phyloP scores from a whole-genome alignment of 64 coral and sea anemone species.

The Montipora efflorescens region DNA sequence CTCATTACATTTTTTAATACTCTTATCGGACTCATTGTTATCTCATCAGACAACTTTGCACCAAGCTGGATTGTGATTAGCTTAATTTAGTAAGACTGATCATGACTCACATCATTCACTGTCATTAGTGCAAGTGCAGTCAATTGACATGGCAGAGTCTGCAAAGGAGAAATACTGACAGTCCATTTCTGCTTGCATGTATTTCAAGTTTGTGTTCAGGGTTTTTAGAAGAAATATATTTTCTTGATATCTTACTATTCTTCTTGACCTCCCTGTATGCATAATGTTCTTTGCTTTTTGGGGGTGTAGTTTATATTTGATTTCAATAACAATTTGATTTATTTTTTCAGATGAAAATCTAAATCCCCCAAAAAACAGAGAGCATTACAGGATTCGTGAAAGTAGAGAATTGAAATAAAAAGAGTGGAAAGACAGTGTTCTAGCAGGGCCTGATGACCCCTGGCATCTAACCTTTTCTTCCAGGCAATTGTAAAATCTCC shows the following conservation, averaged over 20 bases:
- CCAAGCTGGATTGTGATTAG: no score
- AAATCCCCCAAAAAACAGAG: background rate
- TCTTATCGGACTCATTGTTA: background rate
- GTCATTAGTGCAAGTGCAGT: no score
- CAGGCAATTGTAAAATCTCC: constrained; percentile 11
- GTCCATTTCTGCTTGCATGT: no score
- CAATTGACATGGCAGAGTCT: no score
- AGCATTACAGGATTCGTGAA: constrained; percentile 12
- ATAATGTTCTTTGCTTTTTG: constrained; percentile 13
- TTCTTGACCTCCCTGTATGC: background rate
- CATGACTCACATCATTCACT: no score
- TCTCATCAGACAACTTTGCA: background rate
- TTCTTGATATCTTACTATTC: constrained; percentile 1
- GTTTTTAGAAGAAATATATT: constrained; percentile 1
- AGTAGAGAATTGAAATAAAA: background rate
- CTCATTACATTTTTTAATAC: constrained; percentile 1
- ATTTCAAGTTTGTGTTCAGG: background rate
- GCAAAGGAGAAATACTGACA: no score
- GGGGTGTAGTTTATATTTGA: constrained; percentile 2
- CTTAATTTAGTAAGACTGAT: no score
- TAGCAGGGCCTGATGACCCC: constrained; percentile 10
- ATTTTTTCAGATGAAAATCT: background rate
- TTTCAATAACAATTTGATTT: background rate
- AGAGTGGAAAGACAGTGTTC: background rate
- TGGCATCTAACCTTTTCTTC: background rate